Conservation (phyloP, 2,888 invertebrate species). For the Poecilobothrus nobilitatus region DNA sequence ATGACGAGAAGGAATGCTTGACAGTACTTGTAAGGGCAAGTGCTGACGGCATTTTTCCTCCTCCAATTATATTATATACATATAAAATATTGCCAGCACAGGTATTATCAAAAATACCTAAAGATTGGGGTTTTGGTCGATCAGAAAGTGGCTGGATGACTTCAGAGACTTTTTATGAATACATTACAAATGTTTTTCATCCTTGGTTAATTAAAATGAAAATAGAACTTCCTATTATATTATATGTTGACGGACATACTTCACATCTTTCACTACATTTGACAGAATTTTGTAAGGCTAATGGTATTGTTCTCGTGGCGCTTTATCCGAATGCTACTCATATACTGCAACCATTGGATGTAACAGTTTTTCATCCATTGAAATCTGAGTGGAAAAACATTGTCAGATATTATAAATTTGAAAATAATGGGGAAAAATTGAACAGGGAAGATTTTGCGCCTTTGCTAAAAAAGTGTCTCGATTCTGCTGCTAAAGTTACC, state of each 20-base stretch:
- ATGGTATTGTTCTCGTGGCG: constrained; percentile 11
- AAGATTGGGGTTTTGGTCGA: constrained; percentile 25
- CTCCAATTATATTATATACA: constrained; percentile 14
- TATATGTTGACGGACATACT: constrained; percentile 37
- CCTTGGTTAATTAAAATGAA: constrained; percentile 31
- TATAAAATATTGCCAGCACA: constrained; percentile 15
- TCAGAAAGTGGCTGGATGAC: constrained; percentile 40
- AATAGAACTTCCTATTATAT: constrained; percentile 32
- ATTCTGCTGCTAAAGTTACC: too few species aligned
- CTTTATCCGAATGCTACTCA: constrained; percentile 11
- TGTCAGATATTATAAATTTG: too few species aligned
- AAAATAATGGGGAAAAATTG: too few species aligned
- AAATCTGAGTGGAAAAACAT: too few species aligned
- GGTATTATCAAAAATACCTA: constrained; percentile 17
- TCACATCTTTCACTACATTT: constrained; percentile 35
- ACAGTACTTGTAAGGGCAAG: constrained; percentile 14
- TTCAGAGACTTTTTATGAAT: constrained; percentile 36
- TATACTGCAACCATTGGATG: constrained; percentile 9
- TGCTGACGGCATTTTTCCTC: constrained; percentile 16
- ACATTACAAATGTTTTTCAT: constrained; percentile 34
- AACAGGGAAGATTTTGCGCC: too few species aligned
- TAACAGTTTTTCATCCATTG: too few species aligned
- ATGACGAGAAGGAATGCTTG: constrained; percentile 28
- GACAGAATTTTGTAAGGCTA: constrained; percentile 30
- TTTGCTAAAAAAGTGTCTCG: too few species aligned